A percentile compares a stretch with the other conserved stretches of the same genome.
These are phyloP conservation scores for Myiothlypis coronata DNA, from an alignment of 2,797 vertebrate species.

Conservation along the genomic window DNA sequence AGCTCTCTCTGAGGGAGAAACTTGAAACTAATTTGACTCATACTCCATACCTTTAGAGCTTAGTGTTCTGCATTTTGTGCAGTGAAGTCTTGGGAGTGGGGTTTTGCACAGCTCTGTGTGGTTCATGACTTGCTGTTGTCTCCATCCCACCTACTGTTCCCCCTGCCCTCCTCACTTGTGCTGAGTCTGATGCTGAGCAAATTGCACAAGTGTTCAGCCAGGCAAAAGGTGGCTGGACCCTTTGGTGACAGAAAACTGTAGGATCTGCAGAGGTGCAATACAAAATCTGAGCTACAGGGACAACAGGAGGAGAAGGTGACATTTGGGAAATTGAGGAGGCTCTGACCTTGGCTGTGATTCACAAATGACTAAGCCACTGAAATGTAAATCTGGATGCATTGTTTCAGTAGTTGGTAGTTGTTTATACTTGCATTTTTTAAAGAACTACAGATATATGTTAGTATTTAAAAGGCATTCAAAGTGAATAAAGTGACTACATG, in stretches of 20 bases:
- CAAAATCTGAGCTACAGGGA: not conserved
- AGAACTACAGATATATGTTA: not conserved
- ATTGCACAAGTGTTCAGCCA: not conserved
- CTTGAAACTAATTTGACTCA: not conserved
- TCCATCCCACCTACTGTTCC: not conserved
- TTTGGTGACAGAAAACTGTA: not conserved
- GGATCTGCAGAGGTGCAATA: not conserved
- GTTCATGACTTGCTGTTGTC: not conserved
- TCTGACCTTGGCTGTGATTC: not conserved
- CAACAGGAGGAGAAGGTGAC: not conserved
- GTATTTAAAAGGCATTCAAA: not conserved
- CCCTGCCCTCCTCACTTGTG: fast-evolving
- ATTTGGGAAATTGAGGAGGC: not conserved
- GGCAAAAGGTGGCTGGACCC: fast-evolving
- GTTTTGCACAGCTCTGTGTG: not conserved
- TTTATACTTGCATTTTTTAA: not conserved
- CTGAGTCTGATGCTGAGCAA: not conserved
- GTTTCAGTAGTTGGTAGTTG: not conserved
- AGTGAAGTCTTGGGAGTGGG: not conserved
- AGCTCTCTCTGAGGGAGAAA: not conserved
- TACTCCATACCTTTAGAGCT: not conserved
- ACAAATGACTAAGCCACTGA: not conserved
- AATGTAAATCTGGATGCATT: not conserved
- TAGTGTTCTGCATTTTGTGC: not conserved
- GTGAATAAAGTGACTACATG: not conserved